Conservation (phyloP, 2,888 invertebrate genomes). For the Exocentrus adspersus region DNA sequence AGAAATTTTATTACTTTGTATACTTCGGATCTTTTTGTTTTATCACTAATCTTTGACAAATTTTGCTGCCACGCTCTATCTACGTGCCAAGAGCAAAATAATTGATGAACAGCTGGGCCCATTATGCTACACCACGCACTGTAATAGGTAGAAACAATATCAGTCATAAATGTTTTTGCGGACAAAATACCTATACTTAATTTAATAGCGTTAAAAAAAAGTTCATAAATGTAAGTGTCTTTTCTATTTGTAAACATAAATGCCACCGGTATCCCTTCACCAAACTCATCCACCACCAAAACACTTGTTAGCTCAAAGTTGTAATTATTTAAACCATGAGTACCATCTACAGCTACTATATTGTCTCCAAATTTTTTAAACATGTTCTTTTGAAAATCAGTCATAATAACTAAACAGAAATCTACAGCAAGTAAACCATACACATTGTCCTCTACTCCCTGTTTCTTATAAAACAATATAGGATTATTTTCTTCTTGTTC, state of each 20-base stretch:
- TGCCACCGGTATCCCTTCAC: slow-evolving; percentile 33
- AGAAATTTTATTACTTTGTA: slow-evolving; percentile 10
- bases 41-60: neutral
- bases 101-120: neutral
- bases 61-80: too few species aligned
- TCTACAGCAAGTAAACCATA: neutral
- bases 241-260: slow-evolving; percentile 38
- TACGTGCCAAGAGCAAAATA: slow-evolving; percentile 15
- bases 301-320: slow-evolving; percentile 34
- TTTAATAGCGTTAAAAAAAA: slow-evolving; percentile 20
- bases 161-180: slow-evolving; percentile 3
- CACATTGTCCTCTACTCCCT: neutral
- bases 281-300: slow-evolving; percentile 36
- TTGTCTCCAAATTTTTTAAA: neutral
- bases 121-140: slow-evolving; percentile 3
- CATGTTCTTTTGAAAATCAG: neutral
- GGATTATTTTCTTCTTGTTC: neutral
- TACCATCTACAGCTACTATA: slow-evolving; percentile 32
- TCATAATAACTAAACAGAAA: slow-evolving; percentile 12
- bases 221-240: slow-evolving; percentile 27
- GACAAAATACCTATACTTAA: neutral
- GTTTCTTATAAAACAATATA: slow-evolving; percentile 6
- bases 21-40: slow-evolving; percentile 6
- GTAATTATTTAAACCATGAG: slow-evolving; percentile 35
- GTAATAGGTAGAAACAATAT: slow-evolving; percentile 3